These are phyloP conservation scores for Graphium colonna DNA, from an alignment of 2,888 invertebrate species.

Conservation along the genomic window DNA sequence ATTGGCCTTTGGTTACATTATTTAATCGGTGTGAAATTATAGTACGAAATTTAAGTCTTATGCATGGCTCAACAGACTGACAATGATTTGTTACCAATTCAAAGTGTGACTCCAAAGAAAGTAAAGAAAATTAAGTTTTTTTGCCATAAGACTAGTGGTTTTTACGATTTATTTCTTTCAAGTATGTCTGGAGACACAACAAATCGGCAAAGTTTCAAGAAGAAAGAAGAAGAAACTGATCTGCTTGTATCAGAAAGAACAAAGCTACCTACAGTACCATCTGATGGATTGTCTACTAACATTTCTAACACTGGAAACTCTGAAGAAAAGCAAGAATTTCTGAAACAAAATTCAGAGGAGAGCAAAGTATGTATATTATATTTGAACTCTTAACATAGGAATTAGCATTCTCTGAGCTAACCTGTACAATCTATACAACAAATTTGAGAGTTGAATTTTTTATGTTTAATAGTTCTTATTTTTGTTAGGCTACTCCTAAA, in stretches of 20 bases:
- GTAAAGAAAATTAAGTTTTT: conserved; percentile 1
- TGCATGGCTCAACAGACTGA: conserved; percentile 4
- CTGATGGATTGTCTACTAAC: conserved; percentile 34
- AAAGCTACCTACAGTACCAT: conserved; percentile 30
- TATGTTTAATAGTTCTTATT: too few relatives aligned
- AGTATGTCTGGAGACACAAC: conserved; percentile 70
- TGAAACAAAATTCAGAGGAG: conserved; percentile 46
- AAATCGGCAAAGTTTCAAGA: conserved; percentile 51
- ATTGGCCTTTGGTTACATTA: conserved; percentile 45
- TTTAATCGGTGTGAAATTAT: conserved; percentile 33
- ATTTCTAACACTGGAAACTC: conserved; percentile 29
- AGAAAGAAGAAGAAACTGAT: conserved; percentile 56
- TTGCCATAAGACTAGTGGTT: conserved; percentile 6
- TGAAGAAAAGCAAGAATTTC: conserved; percentile 52
- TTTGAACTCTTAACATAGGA: background rate
- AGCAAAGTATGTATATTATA: conserved; percentile 43
- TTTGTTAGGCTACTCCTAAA: too few relatives aligned
- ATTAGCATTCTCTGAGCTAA: too few relatives aligned
- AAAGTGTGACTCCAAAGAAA: background rate
- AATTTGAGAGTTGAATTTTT: too few relatives aligned
- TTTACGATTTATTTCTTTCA: conserved; percentile 32
- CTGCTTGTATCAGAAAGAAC: conserved; percentile 44
- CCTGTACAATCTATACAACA: too few relatives aligned
- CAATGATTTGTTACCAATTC: conserved; percentile 1
- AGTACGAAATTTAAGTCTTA: conserved; percentile 26